Conservation (phyloP, 2,113 vertebrate genomes). For the Trematocara variabile region DNA sequence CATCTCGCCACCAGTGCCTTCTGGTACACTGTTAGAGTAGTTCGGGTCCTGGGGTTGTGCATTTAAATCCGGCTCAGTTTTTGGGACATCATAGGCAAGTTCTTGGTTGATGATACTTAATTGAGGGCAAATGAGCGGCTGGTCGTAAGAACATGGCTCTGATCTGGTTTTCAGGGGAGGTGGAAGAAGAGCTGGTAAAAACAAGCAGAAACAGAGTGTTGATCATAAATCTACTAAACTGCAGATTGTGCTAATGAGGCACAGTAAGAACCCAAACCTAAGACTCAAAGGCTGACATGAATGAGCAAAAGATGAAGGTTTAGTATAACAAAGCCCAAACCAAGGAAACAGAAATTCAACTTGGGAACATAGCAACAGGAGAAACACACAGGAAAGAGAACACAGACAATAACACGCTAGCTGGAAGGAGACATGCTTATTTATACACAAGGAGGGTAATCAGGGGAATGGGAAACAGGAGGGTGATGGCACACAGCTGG, state of each 20-base stretch:
- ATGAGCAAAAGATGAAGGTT: neutral
- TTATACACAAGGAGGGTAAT: neutral
- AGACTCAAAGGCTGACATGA: neutral
- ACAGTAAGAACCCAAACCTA: neutral
- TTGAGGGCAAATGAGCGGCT: neutral
- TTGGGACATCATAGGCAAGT: slow-evolving; percentile 13
- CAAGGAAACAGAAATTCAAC: neutral
- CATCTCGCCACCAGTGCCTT: neutral
- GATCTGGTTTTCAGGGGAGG: slow-evolving; percentile 36
- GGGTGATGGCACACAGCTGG: neutral
- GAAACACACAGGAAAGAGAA: accelerated
- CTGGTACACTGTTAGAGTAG: slow-evolving; percentile 11
- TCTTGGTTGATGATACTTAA: neutral
- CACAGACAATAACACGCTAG: accelerated
- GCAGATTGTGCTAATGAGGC: neutral
- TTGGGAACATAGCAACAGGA: neutral
- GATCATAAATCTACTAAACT: neutral
- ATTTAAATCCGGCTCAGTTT: neutral
- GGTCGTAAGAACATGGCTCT: neutral
- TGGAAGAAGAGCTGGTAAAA: slow-evolving; percentile 57
- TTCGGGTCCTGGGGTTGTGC: neutral
- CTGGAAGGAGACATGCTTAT: neutral
- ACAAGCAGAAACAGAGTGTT: neutral
- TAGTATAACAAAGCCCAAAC: neutral
- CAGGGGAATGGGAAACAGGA: neutral